A percentile compares a stretch with the other conserved stretches of the same genome.
phyloP scores from a whole-genome alignment of 2,113 vertebrate species.

The Poecile atricapillus region DNA sequence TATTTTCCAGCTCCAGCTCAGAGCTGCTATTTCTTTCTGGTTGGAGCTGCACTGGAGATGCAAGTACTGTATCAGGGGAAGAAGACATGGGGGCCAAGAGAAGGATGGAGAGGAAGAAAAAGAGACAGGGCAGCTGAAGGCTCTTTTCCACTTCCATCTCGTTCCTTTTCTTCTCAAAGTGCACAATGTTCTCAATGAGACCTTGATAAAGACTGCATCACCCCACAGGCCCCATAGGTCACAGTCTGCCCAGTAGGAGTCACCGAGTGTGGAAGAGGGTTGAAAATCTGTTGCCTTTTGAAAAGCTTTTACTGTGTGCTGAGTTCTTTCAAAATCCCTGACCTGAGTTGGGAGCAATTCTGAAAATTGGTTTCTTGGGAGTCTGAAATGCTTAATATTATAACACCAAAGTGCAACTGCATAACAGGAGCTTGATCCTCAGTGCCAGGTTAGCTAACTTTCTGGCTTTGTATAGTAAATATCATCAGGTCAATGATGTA shows the following conservation, averaged over 20 bases:
- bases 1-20: not conserved
- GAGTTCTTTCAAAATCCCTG: not conserved
- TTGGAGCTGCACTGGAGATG: not conserved
- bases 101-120: not conserved
- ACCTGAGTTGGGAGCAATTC: not conserved
- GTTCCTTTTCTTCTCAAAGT: not conserved
- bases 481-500: not conserved
- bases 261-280: accelerated
- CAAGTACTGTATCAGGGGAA: not conserved
- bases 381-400: not conserved
- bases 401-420: not conserved
- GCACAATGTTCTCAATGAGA: not conserved
- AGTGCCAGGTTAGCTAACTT: not conserved
- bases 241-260: not conserved
- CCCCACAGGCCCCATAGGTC: not conserved
- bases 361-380: not conserved
- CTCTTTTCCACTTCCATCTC: not conserved
- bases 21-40: not conserved
- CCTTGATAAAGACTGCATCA: not conserved
- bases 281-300: not conserved
- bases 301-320: not conserved
- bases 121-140: not conserved
- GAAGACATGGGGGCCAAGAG: not conserved
- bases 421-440: not conserved
- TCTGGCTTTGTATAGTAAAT: not conserved